Evolutionary conservation across 2,113 vertebrate species (phyloP), one percentile per base, ranked within the genome.

Genomic region (Artemisiospiza belli): DNA sequence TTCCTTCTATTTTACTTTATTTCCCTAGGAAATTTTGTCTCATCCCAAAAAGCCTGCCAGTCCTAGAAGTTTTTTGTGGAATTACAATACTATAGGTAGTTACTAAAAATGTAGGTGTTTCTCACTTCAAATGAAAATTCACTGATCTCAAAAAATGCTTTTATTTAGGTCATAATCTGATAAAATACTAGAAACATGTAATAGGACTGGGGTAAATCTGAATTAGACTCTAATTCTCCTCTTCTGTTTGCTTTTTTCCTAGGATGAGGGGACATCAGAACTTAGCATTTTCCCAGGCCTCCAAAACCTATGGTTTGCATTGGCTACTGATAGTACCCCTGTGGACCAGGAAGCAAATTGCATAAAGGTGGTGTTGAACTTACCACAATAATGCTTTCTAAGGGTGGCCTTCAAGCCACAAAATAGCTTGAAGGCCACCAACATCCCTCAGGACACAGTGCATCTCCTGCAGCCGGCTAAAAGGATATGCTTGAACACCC

Each of bases 1-100:
- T 97, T 97, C 97, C 96, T 96, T 87, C 93, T 88, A 95, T 97
- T 97, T 96, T 95, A 86, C 41, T 93, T 95, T 52, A 78, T 95
- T 97, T 97, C 94, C 96, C 63, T 89, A 84, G 92, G 95, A 97
- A 97, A 96, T 37, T 94, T 87, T 94, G 63, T 67, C 54, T 95
- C 73, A 91, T 88, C 55, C 27, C 58, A n/a, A 92, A 94, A 90
- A 54, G 27, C 24, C 41, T 89, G 47, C 22, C 51, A 92, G 46
- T 81, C 39, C 27, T 62, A 83, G 61, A 85, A 87, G 30, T 52
- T 51, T 55, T 57, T 28, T 87, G 41, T 59, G 37, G 33, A 83
- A 73, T 55, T 79, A 62, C 41, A 63, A 19, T 75, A 75, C 23
- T 72, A 31, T 47, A 75, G 39, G 44, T 78, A 78, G 20, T 61